Evolutionary conservation across 2,797 vertebrate species (phyloP), one percentile per base, ranked within the genome.

Genomic region (Gadopsis marmoratus): DNA sequence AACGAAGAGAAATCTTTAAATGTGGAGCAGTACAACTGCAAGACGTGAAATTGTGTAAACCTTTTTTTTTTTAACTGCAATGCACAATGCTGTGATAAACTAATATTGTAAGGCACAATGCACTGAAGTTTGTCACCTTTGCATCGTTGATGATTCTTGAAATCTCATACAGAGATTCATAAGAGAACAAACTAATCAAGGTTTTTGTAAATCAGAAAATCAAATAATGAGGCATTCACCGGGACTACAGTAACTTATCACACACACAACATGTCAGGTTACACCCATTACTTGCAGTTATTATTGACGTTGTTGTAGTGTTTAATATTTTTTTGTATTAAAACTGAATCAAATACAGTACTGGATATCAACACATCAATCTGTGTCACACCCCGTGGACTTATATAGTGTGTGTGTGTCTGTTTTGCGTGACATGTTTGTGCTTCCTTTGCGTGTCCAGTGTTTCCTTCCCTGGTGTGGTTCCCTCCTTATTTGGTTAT

Each of bases 1-100:
- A 80, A 85, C 64, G 16, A 78, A 67, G 66, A 64, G 56, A 76
- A 85, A 79, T 59, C 71, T 74, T 71, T 64, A 47, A 76, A 85
- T 64, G 45, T 47, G 64, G 68, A 67, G 47, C 74, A 8, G 5
- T 58, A 3, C 16, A 45, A 45, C 26, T 45, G 50, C 70, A 60
- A 11, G 12, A 74, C 16, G 43, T 56, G 56, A 54, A 73, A 83
- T 45, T 69, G 76, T 65, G 21, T 14, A 2, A 60, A 48, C 39
- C 17, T 33, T 51, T 14, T 53, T 21, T 51, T 14, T 53, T 75
- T 29, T 12, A 5, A 31, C 37, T 4, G 11, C 21, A 6, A 35
- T 67, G 14, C 37, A 74, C 43, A 74, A 2, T 43, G 39, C 29
- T 79, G 48, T 61, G 41, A 78, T 64, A 35, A 9, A 13, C 10